phyloP scores from a whole-genome alignment of 2,888 invertebrate species.

The Theodoxus fluviatilis region DNA sequence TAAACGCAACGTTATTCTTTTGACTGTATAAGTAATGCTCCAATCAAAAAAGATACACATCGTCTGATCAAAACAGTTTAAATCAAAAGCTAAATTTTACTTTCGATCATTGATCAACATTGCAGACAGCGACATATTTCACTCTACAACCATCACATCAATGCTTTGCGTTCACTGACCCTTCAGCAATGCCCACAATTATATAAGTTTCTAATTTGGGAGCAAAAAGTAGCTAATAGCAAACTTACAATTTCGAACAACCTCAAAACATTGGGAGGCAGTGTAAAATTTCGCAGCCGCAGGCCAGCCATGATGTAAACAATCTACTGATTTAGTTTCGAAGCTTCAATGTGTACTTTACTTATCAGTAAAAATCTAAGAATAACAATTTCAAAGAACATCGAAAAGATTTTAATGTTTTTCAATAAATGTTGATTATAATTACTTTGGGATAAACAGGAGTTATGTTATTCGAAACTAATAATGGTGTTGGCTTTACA shows the following conservation, averaged over 20 bases:
- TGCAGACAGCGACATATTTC: neutral
- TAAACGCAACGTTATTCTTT: too few species aligned
- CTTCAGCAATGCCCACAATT: too few species aligned
- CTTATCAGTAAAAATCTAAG: neutral
- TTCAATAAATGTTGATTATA: neutral
- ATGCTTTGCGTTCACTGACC: too few species aligned
- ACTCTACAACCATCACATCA: neutral
- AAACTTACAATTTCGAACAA: constrained; percentile 24
- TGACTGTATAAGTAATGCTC: too few species aligned
- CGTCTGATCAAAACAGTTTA: neutral
- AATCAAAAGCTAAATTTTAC: neutral
- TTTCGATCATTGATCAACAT: neutral
- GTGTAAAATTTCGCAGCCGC: constrained; percentile 18
- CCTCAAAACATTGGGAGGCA: constrained; percentile 24
- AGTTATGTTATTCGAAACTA: constrained; percentile 23
- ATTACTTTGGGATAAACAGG: neutral
- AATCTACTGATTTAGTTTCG: neutral
- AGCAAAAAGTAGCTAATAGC: too few species aligned
- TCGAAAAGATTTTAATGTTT: neutral
- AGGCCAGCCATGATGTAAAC: constrained; percentile 24
- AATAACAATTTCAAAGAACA: neutral
- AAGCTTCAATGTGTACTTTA: neutral
- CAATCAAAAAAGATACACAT: too few species aligned
- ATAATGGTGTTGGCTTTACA: constrained; percentile 9
- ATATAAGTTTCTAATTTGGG: too few species aligned